phyloP scores from a whole-genome alignment of 1,140 invertebrate species.

The Solen grandis region DNA sequence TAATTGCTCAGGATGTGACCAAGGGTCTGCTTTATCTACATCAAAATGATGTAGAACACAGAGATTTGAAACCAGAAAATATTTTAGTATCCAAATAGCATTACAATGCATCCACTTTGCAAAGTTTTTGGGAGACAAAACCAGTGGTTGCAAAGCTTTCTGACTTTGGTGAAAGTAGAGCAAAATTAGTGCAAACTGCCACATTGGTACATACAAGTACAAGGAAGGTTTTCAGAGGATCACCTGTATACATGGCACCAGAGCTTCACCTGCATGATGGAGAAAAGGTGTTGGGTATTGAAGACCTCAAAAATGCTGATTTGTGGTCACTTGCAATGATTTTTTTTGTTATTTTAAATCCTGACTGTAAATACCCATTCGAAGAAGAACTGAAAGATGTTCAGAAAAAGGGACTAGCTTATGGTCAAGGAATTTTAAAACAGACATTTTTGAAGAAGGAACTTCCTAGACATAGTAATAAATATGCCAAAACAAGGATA shows the following conservation, averaged over 20 bases:
- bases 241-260: conserved; percentile 38
- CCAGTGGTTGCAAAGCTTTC: conserved; percentile 31
- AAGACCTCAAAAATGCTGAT: conserved; percentile 24
- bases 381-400: conserved; percentile 18
- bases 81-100: conserved; percentile 31
- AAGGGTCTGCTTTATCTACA: conserved; percentile 17
- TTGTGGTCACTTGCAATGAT: conserved; percentile 31
- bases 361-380: conserved; percentile 32
- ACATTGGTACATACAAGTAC: conserved; percentile 35
- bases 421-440: too few species aligned
- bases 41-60: conserved; percentile 19
- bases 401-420: too few species aligned
- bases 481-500: too few species aligned
- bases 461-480: too few species aligned
- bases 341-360: conserved; percentile 20
- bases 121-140: conserved; percentile 13
- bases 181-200: conserved; percentile 26
- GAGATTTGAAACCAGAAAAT: conserved; percentile 36
- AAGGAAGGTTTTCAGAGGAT: conserved; percentile 31
- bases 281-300: conserved; percentile 2
- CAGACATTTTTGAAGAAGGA: too few species aligned
- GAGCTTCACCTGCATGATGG: conserved; percentile 30
- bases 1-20: conserved; percentile 17
- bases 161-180: conserved; percentile 41
- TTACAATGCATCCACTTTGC: not conserved